A percentile compares a stretch with the other conserved stretches of the same genome.
phyloP scores from a whole-genome alignment of 2,113 vertebrate species.

The Raja brachyura region DNA sequence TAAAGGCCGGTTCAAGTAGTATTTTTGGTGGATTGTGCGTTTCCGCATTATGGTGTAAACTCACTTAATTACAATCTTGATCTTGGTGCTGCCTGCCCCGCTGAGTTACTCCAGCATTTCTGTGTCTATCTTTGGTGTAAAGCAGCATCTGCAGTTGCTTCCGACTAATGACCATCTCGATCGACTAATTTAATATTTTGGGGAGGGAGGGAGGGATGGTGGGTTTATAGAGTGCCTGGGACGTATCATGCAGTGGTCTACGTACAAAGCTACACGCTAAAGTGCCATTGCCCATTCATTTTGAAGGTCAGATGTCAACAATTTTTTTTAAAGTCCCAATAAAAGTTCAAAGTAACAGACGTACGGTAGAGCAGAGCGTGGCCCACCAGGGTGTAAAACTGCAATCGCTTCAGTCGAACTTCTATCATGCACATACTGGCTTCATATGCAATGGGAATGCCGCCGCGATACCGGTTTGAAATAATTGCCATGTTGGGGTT shows the following conservation, averaged over 20 bases:
- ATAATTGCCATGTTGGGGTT: not conserved
- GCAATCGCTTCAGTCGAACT: not conserved
- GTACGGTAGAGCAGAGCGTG: not conserved
- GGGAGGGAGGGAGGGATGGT: not conserved
- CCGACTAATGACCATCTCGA: not conserved
- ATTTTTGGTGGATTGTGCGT: not conserved
- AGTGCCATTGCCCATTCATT: not conserved
- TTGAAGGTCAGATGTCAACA: conserved; percentile 33
- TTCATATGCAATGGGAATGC: not conserved
- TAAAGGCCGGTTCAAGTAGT: not conserved
- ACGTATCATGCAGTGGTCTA: not conserved
- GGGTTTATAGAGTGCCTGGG: not conserved
- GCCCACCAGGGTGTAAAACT: not conserved
- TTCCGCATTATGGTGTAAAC: not conserved
- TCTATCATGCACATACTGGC: not conserved
- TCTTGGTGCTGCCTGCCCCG: too few species aligned
- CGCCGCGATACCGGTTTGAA: not conserved
- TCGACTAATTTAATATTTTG: not conserved
- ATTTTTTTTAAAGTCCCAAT: not conserved
- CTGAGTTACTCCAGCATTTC: too few species aligned
- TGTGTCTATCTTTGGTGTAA: too few species aligned
- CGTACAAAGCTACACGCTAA: not conserved
- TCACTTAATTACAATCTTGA: not conserved
- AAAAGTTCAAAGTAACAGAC: conserved; percentile 2
- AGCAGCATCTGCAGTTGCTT: too few species aligned